phyloP scores from a whole-genome alignment of 2,888 invertebrate species.

The Drosophila niveifrons region DNA sequence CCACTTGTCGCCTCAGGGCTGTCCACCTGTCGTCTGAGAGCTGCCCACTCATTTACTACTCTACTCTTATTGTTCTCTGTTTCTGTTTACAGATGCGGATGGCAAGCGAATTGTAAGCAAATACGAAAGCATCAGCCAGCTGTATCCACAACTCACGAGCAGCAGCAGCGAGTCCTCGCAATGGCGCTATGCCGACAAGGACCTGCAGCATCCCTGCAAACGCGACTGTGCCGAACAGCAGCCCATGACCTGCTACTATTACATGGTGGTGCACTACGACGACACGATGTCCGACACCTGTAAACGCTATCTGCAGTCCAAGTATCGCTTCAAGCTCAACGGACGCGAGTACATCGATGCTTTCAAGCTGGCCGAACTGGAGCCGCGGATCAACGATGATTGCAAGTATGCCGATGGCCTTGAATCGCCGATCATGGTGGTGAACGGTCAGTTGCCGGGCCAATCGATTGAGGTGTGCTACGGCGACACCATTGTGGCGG shows the following conservation, averaged over 20 bases:
- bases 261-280: conserved; percentile 82
- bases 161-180: conserved; percentile 61
- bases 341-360: conserved; percentile 73
- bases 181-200: conserved; percentile 71
- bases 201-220: conserved; percentile 79
- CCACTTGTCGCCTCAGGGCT: neutral
- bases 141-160: conserved; percentile 70
- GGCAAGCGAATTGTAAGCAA: conserved; percentile 69
- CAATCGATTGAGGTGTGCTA: conserved; percentile 78
- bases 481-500: conserved; percentile 82
- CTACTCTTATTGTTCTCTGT: neutral
- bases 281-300: conserved; percentile 82
- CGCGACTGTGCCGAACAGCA: conserved; percentile 74
- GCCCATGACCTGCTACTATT: conserved; percentile 82
- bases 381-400: conserved; percentile 54
- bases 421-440: conserved; percentile 74
- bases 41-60: conserved; percentile 13
- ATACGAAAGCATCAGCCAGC: conserved; percentile 70
- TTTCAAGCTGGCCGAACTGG: conserved; percentile 44
- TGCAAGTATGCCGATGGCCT: conserved; percentile 82
- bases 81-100: conserved; percentile 52
- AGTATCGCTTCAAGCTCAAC: conserved; percentile 69
- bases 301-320: conserved; percentile 70
- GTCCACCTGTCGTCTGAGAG: neutral
- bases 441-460: conserved; percentile 80